phyloP scores from a whole-genome alignment of 2,797 vertebrate species.

The Trichosurus vulpecula region DNA sequence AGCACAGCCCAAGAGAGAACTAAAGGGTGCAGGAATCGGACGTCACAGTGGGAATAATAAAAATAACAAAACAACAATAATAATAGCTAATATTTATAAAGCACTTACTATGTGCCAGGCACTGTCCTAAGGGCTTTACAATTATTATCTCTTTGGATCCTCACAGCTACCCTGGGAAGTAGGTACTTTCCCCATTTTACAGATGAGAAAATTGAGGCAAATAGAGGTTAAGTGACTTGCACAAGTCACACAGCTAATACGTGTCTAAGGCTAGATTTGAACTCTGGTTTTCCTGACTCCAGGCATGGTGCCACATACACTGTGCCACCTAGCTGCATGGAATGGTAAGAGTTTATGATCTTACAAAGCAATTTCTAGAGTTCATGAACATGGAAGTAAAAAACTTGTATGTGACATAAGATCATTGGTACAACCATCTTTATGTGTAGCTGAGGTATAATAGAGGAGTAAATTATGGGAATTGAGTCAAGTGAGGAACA shows the following conservation, averaged over 20 bases:
- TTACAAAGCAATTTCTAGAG: neutral
- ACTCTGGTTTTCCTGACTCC: neutral
- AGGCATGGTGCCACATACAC: neutral
- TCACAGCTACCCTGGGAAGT: neutral
- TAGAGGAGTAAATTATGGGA: neutral
- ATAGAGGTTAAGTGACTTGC: neutral
- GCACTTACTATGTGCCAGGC: neutral
- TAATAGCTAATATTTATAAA: no score
- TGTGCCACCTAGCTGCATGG: neutral
- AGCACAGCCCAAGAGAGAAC: no score
- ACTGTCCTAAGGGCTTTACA: neutral
- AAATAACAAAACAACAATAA: no score
- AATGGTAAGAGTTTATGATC: neutral
- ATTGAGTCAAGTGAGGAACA: neutral
- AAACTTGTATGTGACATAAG: no score
- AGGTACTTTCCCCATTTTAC: neutral
- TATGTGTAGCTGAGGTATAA: neutral
- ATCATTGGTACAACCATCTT: neutral
- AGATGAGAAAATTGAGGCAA: neutral
- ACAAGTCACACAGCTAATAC: neutral
- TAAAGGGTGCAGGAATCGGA: no score
- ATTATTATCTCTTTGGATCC: no score
- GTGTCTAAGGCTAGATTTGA: neutral
- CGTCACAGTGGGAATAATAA: no score
- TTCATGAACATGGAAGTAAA: no score